Conservation (phyloP, 2,113 vertebrate genomes). For the Machaerirhynchus nigripectus region DNA sequence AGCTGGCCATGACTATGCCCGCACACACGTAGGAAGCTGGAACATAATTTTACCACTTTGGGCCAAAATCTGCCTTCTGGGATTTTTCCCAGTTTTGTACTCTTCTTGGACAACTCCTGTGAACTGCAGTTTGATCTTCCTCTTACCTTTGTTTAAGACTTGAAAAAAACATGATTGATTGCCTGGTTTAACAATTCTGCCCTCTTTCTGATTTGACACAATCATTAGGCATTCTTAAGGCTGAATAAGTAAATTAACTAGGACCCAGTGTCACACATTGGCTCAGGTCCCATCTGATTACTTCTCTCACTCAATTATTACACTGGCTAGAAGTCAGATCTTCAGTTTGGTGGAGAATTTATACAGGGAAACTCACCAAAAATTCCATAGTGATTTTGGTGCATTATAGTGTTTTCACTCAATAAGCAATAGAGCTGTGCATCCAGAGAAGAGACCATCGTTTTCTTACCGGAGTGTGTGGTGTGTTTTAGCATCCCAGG, state of each 20-base stretch:
- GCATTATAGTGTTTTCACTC: neutral
- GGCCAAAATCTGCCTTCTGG: slow-evolving; percentile 28
- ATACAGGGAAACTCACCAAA: neutral
- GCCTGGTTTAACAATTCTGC: neutral
- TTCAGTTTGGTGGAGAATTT: neutral
- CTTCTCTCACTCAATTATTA: neutral
- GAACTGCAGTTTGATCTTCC: neutral
- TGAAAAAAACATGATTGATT: neutral
- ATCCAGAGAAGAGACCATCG: neutral
- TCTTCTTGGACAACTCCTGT: neutral
- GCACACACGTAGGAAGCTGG: neutral
- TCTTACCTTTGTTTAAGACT: neutral
- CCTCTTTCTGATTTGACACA: neutral
- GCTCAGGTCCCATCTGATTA: neutral
- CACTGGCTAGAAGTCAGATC: neutral
- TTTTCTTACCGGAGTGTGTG: neutral
- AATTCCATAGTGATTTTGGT: neutral
- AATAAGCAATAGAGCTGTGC: neutral
- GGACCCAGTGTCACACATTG: neutral
- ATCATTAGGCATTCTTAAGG: neutral
- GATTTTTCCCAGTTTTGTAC: neutral
- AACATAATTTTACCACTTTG: neutral
- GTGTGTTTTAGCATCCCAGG: slow-evolving; percentile 3
- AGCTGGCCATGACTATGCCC: neutral
- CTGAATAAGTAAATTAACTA: neutral